Evolutionary conservation across 2,888 invertebrate genomes (phyloP), one percentile per base, ranked within the genome.

Genomic region (Therioaphis trifolii): DNA sequence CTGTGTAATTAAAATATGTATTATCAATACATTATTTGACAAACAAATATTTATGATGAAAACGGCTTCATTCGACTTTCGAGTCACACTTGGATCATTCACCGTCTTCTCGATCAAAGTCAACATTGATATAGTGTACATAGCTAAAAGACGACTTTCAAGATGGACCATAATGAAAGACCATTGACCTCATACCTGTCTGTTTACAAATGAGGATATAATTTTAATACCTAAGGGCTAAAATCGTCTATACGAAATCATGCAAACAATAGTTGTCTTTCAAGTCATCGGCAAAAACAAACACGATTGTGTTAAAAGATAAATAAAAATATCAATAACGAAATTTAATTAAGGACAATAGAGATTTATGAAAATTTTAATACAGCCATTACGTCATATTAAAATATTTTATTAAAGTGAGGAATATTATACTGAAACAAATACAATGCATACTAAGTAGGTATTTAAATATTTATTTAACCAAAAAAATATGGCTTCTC

Each of bases 201-300:
- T n/a, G n/a, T 77, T 66, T 77, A 77, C 49, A 49, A 77, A 78
- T 55, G 52, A 78, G 40, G 68, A 78, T 78, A 78, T 78, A 78
- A 78, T 78, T 40, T 40, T 18, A n/a, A 78, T 55, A 68, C 78
- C 78, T 55, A 78, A 78, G 55, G 78, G 78, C 78, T 82, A 63
- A 71, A 46, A 71, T 29, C 49, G 14, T 63, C 72, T n/a, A 27
- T 79, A 79, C 78, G 58, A 80, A 80, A 80, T 71, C 63, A 80
- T 63, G 82, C 63, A 52, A 58, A 80, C 78, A 78, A 78, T 78
- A 27, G 68, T 35, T 46, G 77, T 78, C 68, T 68, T 68, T 78
- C 78, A 40, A 78, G 68, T 78, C 52, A 69, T 78, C 78, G 78
- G 49, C 77, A 24, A 4, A 66, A 66, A 77, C 77, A 77, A 77